Percentiles rank a stretch among this genome's conserved stretches.
Evolutionary conservation across 1,140 invertebrate genomes (phyloP).

Genomic region (Bombus breviceps): DNA sequence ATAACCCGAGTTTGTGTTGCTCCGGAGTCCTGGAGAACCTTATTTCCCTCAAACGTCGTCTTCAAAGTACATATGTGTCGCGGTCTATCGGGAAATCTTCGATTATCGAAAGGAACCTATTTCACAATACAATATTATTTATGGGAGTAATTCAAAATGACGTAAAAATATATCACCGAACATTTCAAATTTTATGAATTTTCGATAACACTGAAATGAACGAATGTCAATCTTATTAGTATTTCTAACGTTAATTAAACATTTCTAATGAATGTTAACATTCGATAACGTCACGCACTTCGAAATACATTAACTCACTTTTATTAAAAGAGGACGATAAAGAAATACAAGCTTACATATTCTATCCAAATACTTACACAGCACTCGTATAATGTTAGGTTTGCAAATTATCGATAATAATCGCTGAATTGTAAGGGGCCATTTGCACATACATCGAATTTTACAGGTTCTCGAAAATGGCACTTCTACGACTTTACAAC

Average conservation of each 20-base stretch:
- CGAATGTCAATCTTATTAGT: background rate
- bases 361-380: too few relatives aligned
- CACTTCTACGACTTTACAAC: background rate
- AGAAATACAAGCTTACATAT: background rate
- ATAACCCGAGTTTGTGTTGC: background rate
- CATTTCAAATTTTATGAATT: background rate
- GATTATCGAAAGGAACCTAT: conserved; percentile 34
- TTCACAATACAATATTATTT: conserved; percentile 44
- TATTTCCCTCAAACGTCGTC: conserved; percentile 4
- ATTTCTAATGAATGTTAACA: background rate
- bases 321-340: background rate
- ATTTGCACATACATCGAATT: background rate
- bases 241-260: background rate
- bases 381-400: background rate
- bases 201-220: too few relatives aligned
- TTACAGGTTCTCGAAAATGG: background rate
- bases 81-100: conserved; percentile 54
- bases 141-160: conserved; percentile 4
- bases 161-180: background rate
- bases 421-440: background rate
- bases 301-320: background rate
- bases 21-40: background rate
- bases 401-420: background rate
- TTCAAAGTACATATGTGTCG: background rate
- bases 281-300: background rate